Base-by-base conservation (phyloP, 2,797 vertebrate species). In the Coluber constrictor region DNA sequence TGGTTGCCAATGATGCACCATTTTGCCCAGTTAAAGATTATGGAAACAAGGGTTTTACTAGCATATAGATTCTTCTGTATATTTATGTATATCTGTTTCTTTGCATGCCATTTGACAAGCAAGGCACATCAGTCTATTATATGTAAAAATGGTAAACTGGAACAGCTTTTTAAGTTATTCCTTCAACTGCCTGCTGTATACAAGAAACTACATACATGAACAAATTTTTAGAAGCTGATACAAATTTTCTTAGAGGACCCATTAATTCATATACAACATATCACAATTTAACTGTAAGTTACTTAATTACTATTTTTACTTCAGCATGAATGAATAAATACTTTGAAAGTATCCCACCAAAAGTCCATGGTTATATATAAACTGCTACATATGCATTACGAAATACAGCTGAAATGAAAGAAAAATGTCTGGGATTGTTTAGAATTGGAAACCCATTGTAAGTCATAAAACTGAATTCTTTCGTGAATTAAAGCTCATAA, bases 401-500 rank as follows among this genome's bases (percentile, higher is more conserved):
- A 86, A 92, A 94, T 94, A 88, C 70, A 96, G 93, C 94, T 16
- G 37, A 54, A 96, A 2, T 95, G 90, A 94, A 66, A 94, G 93
- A 94, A 56, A 91, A 20, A 86, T 93, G 2, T 95, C 91, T 93
- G 61, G 0, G 9, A 87, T 95, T 96, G 94, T 94, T 96, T 94
- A 92, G 90, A 83, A n/a, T 89, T 47, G 74, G 37, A 83, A 83
- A 83, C 90, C 11, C 18, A 51, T n/a, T 90, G 8, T 87, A 90
- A 27, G 15, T 51, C 3, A 37, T 93, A 47, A 87, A 13, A 16
- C 13, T 74, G 47, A 51, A 87, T 59, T 59, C 15, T 89, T 89
- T 25, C 56, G n/a, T 3, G 0, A 83, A 91, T 13, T 25, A 66
- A 86, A 63, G 2, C 13, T 56, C 23, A 86, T 47, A 83, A n/a